Base-by-base conservation (phyloP, 2,888 invertebrate species). In the Leptopilina syphax region DNA sequence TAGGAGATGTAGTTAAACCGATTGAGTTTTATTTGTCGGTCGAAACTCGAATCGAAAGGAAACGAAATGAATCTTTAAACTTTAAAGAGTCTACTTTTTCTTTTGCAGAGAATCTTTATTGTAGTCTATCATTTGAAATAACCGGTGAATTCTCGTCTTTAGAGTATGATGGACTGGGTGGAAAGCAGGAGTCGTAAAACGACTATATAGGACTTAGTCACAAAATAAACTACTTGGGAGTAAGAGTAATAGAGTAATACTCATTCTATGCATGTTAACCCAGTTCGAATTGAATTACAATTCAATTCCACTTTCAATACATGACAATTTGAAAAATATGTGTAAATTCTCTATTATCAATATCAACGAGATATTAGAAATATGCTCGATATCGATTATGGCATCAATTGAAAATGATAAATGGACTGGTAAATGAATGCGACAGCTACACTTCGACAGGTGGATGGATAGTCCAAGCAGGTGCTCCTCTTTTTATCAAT, bases 91-190 rank as follows among this genome's bases (percentile, higher is more conserved):
- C 73, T 73, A 57, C 34, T 73, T 8, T 54, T 70, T 54, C 13
- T 24, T 3, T 4, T 70, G 54, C 54, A 34, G 27, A 73, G 27
- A 73, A 34, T 57, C 34, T 73, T 73, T 73, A 73, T 73, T 57
- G 73, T 73, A 27, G 34, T 73, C 41, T 54, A 34, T 73, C 24
- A 73, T 73, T 73, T 34, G 57, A 34, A 73, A 57, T 73, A 73
- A 54, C 70, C 54, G 34, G 70, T 73, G 73, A 57, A 73, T 73
- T 73, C 73, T 57, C 13, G 34, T 57, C 10, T 73, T 50, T 9
- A 34, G 34, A 73, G 57, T 73, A 73, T 57, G 73, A 73, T 57
- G 73, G n/a, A 41, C 34, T 70, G 27, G 54, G 12, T 54, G 54
- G 73, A 34, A 57, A 73, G 34, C 34, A 34, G 73, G 13, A 73